Evolutionary conservation across 2,113 vertebrate genomes (phyloP), one percentile per base, ranked within the genome.

Genomic region (Anseranas semipalmata): DNA sequence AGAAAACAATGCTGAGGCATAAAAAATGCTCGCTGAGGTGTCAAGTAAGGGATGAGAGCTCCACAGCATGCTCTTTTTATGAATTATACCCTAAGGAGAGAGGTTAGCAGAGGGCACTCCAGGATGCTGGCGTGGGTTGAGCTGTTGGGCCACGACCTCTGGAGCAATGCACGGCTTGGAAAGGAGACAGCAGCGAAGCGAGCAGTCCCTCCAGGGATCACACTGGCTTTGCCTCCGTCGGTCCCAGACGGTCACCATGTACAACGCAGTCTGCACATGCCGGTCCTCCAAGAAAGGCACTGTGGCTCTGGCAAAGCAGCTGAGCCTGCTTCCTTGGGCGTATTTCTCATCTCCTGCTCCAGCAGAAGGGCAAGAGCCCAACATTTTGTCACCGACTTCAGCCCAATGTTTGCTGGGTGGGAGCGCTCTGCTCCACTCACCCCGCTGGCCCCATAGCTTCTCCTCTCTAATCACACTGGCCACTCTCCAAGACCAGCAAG

Each of bases 31-130:
- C 28, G 12, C 21, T 24, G 53, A 7, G 15, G 27, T 39, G 15
- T 25, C 30, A 12, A 39, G 28, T 15, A 25, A 32, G 39, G 32
- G 20, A 35, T 43, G 39, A 74, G 41, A 79, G 32, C 10, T 68
- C 46, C 8, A 2, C 4, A 22, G 24, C 1, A 1, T 0, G 16
- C 17, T 75, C 11, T 50, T 83, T 24, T 15, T 12, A 32, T 15
- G 32, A 60, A 4, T 76, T 46, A 60, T 14, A 11, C 15, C 28
- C 11, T 12, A 24, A 56, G 33, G 35, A 60, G 37, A 21, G 2
- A 14, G 33, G 13, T 15, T 46, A 75, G 59, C 21, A 48, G 71
- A 22, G 16, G 25, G 14, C 7, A 2, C 12, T 16, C 5, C 1
- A 32, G 35, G 53, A 1, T 10, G 11, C 25, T 80, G 46, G 7